phyloP scores from a whole-genome alignment of 2,113 vertebrate genomes.

The Aptenodytes patagonicus region DNA sequence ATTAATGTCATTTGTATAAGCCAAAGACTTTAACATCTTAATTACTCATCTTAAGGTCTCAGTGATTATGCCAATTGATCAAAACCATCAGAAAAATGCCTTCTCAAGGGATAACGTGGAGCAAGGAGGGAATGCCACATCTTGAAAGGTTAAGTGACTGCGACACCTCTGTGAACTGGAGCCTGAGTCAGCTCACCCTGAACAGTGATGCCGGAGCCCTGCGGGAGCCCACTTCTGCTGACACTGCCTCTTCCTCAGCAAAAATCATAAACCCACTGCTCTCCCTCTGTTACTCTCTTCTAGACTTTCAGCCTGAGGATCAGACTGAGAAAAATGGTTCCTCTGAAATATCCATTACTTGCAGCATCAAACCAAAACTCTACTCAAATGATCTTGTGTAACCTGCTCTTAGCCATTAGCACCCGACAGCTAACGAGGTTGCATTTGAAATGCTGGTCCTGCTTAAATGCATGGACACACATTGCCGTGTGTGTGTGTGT shows the following conservation, averaged over 20 bases:
- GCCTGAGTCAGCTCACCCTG: neutral
- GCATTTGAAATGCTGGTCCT: neutral
- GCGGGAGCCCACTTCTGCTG: neutral
- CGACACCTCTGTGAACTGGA: neutral
- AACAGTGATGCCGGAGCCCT: rapidly evolving
- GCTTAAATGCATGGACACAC: neutral
- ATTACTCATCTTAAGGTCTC: neutral
- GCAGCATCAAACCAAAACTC: neutral
- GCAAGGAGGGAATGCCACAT: neutral
- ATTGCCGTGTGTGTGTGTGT: too few species aligned
- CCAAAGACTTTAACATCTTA: neutral
- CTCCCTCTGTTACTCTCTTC: neutral
- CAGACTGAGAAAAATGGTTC: neutral
- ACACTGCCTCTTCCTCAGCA: neutral
- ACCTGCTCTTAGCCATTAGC: rapidly evolving
- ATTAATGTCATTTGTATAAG: neutral
- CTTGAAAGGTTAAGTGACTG: neutral
- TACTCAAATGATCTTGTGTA: neutral
- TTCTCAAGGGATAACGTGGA: neutral
- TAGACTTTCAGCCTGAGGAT: neutral
- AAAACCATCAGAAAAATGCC: neutral
- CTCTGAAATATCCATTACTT: neutral
- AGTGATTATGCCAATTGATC: neutral
- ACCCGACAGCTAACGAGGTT: rapidly evolving
- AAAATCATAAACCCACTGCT: neutral